These are phyloP conservation scores for Drosophila orena DNA, from an alignment of 1,140 invertebrate genomes.

Conservation along the genomic window DNA sequence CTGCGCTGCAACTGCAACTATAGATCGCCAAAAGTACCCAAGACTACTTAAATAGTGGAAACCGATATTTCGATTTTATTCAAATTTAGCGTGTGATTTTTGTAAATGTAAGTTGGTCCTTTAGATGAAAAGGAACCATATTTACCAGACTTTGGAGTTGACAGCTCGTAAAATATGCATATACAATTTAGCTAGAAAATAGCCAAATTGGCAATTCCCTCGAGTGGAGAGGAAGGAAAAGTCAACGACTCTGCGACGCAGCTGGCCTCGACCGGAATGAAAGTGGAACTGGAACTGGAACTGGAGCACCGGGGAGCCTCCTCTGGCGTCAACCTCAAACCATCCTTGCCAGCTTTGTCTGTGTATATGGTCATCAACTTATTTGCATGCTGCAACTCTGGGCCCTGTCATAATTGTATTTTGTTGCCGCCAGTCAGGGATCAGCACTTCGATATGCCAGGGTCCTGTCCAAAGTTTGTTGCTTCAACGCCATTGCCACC, in stretches of 20 bases:
- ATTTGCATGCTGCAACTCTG: slow-evolving; percentile 32
- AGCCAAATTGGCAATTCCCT: neutral
- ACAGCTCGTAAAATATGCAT: neutral
- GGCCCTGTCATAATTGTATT: slow-evolving; percentile 40
- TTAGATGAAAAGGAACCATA: too few species aligned
- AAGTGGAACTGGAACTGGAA: slow-evolving; percentile 38
- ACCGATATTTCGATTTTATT: too few species aligned
- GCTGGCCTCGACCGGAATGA: slow-evolving; percentile 49
- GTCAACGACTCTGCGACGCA: slow-evolving; percentile 43
- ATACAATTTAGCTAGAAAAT: slow-evolving; percentile 2
- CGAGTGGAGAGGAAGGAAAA: neutral
- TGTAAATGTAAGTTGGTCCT: too few species aligned
- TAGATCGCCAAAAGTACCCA: neutral
- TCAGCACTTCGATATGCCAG: slow-evolving; percentile 19
- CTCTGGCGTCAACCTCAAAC: slow-evolving; percentile 17
- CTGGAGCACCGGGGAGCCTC: slow-evolving; percentile 19
- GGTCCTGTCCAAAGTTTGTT: slow-evolving; percentile 16
- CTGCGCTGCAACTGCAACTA: slow-evolving; percentile 9
- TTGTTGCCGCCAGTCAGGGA: slow-evolving; percentile 33
- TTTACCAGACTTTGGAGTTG: too few species aligned
- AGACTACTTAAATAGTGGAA: neutral
- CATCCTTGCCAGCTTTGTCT: slow-evolving; percentile 19
- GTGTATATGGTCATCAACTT: slow-evolving; percentile 37
- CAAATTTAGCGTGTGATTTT: too few species aligned
- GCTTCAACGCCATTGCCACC: slow-evolving; percentile 1